These are phyloP conservation scores for Crotalus helleri DNA, from an alignment of 2,113 vertebrate species.

Conservation along the genomic window DNA sequence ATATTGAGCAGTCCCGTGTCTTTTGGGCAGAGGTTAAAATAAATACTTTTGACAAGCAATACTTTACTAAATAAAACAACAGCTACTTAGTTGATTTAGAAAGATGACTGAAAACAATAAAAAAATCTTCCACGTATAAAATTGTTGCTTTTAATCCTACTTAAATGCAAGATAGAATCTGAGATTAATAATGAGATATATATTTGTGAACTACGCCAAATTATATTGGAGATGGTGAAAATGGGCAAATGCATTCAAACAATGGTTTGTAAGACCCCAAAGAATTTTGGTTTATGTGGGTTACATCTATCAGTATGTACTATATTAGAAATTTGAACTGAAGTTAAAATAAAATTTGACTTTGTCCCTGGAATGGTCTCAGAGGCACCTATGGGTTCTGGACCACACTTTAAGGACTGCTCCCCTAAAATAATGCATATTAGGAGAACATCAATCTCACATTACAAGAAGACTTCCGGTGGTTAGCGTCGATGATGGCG, in stretches of 20 bases:
- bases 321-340: background rate
- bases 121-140: background rate
- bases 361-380: background rate
- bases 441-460: background rate
- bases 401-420: background rate
- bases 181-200: background rate
- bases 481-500: too few relatives aligned
- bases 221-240: background rate
- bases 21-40: background rate
- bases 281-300: background rate
- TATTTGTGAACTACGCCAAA: background rate
- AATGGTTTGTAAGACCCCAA: background rate
- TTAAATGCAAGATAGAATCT: background rate
- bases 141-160: background rate
- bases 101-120: background rate
- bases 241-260: background rate
- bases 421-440: background rate
- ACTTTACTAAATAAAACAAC: background rate
- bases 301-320: background rate
- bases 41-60: background rate
- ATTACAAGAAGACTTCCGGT: background rate
- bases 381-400: background rate
- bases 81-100: background rate
- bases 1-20: background rate
- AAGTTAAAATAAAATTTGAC: background rate